Conservation (phyloP, 2,113 vertebrate species). For the Pollimyrus isidori region DNA sequence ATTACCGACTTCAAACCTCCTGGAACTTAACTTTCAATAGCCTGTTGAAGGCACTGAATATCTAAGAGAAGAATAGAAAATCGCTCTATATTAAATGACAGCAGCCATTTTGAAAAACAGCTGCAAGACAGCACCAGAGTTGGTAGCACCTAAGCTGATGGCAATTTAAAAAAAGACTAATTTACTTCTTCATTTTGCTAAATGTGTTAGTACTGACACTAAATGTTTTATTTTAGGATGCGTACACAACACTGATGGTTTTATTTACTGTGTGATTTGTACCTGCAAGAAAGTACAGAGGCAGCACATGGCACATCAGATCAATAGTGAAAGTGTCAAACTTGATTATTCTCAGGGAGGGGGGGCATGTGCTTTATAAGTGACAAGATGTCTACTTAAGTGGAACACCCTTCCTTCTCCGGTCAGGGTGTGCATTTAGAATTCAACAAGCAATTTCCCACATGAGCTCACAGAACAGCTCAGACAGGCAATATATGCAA, state of each 20-base stretch:
- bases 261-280: background rate
- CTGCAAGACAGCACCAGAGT: constrained; percentile 18
- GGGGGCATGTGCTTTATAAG: background rate
- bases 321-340: background rate
- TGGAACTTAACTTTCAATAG: constrained; percentile 19
- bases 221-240: background rate
- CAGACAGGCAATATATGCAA: background rate
- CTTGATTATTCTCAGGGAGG: background rate
- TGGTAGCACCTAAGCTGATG: constrained; percentile 18
- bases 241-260: background rate
- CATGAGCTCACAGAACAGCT: background rate
- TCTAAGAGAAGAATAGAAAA: constrained; percentile 4
- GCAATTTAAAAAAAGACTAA: background rate
- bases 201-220: constrained; percentile 10
- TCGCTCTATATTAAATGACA: constrained; percentile 16
- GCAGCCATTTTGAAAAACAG: constrained; percentile 13
- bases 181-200: constrained; percentile 11
- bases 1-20: background rate
- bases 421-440: background rate
- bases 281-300: background rate
- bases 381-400: background rate
- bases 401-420: background rate
- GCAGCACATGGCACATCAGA: background rate
- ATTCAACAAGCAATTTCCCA: background rate
- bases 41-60: constrained; percentile 21